Evolutionary conservation across 2,113 vertebrate species (phyloP).

Genomic region (Dasypus novemcinctus): DNA sequence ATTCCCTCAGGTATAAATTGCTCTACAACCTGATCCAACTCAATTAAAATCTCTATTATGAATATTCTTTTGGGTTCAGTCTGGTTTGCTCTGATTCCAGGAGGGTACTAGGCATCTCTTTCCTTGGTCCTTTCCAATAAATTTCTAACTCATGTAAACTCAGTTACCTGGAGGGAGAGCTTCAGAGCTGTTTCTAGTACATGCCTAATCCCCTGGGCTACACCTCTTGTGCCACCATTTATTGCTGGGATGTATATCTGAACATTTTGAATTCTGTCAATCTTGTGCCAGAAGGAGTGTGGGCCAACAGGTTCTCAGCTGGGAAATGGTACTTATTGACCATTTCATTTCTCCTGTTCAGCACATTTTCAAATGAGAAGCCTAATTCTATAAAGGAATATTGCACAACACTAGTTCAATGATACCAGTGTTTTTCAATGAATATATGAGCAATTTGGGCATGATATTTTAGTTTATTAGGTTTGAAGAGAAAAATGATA

Average conservation of each 20-base stretch:
- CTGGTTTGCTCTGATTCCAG: neutral
- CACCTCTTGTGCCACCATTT: neutral
- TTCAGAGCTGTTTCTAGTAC: neutral
- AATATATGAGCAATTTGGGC: neutral
- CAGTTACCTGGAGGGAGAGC: neutral
- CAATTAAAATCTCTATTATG: neutral
- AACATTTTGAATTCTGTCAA: neutral
- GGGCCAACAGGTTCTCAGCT: neutral
- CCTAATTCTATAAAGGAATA: neutral
- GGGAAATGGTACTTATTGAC: neutral
- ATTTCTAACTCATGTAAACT: neutral
- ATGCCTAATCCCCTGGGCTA: neutral
- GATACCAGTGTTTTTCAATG: accelerated
- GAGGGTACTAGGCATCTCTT: neutral
- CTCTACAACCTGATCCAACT: neutral
- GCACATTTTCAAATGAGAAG: neutral
- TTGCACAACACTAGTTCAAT: neutral
- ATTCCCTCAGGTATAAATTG: neutral
- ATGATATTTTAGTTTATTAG: neutral
- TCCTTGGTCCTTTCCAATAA: neutral
- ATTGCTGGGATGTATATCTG: neutral
- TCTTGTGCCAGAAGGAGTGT: neutral
- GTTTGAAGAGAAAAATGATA: neutral
- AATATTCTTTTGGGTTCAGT: neutral
- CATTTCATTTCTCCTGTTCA: neutral